Evolutionary conservation across 2,113 vertebrate genomes (phyloP).

Genomic region (Arenaria interpres): DNA sequence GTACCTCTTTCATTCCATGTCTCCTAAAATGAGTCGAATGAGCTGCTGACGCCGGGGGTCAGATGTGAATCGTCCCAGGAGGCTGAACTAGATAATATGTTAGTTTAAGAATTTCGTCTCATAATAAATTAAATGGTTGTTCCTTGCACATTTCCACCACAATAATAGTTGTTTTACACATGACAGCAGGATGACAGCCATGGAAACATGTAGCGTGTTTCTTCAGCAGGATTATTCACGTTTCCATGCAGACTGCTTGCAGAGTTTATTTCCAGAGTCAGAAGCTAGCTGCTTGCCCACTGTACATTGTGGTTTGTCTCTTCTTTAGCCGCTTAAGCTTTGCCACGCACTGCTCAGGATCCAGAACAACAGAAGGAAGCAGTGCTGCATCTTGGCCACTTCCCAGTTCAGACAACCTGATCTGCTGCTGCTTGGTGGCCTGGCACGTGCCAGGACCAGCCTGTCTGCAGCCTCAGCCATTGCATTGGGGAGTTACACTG

Average conservation of each 20-base stretch:
- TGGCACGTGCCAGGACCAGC: not conserved
- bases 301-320: not conserved
- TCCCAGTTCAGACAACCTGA: not conserved
- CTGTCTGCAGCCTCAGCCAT: not conserved
- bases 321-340: slow-evolving; percentile 12
- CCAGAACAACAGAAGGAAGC: not conserved
- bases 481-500: not conserved
- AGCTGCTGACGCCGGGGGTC: not conserved
- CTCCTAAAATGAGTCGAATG: not conserved
- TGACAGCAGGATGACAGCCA: not conserved
- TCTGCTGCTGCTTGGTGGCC: not conserved
- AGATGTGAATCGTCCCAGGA: not conserved
- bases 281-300: not conserved
- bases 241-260: not conserved
- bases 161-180: slow-evolving; percentile 15
- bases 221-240: not conserved
- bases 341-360: not conserved
- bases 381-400: not conserved
- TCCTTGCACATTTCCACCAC: not conserved
- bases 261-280: not conserved
- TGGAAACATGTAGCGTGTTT: not conserved
- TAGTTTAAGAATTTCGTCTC: slow-evolving; percentile 53
- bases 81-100: slow-evolving; percentile 24
- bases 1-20: not conserved
- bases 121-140: slow-evolving; percentile 20